Percentiles rank a stretch among this genome's conserved stretches.
Evolutionary conservation across 1,140 invertebrate species (phyloP).

Genomic region (Drosophila albomicans): DNA sequence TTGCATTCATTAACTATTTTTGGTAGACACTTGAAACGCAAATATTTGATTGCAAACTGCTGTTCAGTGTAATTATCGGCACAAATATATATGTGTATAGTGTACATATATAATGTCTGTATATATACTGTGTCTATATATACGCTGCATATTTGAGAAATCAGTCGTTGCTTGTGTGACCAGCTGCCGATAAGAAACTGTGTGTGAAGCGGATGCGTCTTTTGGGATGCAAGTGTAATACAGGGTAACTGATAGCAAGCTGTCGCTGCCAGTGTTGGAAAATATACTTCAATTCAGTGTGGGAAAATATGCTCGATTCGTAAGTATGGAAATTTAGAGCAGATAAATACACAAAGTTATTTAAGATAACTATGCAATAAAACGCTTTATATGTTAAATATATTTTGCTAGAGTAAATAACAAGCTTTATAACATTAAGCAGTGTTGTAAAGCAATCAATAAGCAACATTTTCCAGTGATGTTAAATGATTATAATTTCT

Average conservation of each 20-base stretch:
- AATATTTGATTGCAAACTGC: conserved; percentile 42
- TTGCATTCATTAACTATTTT: conserved; percentile 59
- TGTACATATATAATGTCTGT: conserved; percentile 10
- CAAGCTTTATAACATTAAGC: too few relatives aligned
- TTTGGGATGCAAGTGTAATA: conserved; percentile 3
- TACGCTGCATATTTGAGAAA: conserved; percentile 29
- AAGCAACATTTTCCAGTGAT: background rate
- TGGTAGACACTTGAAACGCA: conserved; percentile 49
- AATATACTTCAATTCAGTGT: conserved; percentile 1
- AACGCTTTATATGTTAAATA: too few relatives aligned
- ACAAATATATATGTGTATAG: conserved; percentile 9
- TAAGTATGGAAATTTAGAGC: background rate
- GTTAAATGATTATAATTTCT: background rate
- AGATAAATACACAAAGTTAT: background rate
- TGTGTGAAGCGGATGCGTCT: conserved; percentile 26
- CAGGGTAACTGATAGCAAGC: conserved; percentile 9
- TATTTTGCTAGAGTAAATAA: too few relatives aligned
- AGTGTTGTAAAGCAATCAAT: background rate
- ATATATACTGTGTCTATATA: conserved; percentile 14
- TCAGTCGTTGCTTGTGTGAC: conserved; percentile 30
- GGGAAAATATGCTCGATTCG: background rate
- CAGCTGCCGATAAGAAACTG: conserved; percentile 36
- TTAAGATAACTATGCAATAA: too few relatives aligned
- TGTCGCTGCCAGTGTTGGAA: conserved; percentile 17
- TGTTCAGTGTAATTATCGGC: conserved; percentile 50